Percentiles rank a stretch among this genome's conserved stretches.
Evolutionary conservation across 2,888 invertebrate species (phyloP).

Genomic region (Patella caerulea): DNA sequence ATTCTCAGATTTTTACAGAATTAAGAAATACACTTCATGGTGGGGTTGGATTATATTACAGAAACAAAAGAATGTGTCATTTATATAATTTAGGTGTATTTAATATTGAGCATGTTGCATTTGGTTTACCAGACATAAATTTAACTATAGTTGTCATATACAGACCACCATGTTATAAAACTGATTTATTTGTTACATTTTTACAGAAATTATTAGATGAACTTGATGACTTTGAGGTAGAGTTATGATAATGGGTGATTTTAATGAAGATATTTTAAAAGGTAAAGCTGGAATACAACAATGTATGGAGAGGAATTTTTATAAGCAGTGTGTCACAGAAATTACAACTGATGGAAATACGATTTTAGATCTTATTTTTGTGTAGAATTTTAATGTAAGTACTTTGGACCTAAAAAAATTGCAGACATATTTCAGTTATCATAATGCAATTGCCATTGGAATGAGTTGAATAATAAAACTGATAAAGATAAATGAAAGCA

Average conservation of each 20-base stretch:
- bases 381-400: no score
- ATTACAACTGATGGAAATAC: no score
- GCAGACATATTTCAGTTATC: no score
- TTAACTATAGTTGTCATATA: slow-evolving; percentile 18
- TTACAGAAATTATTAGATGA: neutral
- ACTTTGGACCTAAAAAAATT: no score
- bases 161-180: slow-evolving; percentile 22
- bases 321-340: no score
- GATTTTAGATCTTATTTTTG: no score
- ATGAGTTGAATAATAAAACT: no score
- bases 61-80: neutral
- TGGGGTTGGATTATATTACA: slow-evolving; percentile 17
- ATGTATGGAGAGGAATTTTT: no score
- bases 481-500: no score
- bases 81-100: neutral
- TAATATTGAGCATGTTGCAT: slow-evolving; percentile 22
- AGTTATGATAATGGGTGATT: neutral
- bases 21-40: slow-evolving; percentile 20
- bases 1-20: neutral
- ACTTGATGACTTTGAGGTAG: neutral
- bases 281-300: no score
- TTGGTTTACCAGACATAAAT: slow-evolving; percentile 15
- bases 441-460: no score
- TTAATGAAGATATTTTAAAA: no score
- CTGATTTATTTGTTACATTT: slow-evolving; percentile 16